These are phyloP conservation scores for Latrodectus hesperus DNA, from an alignment of 2,888 invertebrate species.

Conservation along the genomic window DNA sequence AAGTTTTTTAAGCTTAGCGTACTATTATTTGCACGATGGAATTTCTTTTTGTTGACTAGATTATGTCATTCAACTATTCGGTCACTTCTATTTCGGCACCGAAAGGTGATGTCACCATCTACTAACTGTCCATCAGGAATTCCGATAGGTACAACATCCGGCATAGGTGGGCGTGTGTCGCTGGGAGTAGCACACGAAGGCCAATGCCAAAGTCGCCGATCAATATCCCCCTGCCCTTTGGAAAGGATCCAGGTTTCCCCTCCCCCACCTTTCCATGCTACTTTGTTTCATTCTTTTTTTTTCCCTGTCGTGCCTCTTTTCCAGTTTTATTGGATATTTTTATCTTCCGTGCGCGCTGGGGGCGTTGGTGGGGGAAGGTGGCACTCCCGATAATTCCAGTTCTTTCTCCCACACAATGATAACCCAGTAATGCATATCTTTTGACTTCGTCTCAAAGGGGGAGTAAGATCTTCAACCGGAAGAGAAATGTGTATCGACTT, in stretches of 20 bases:
- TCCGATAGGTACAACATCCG: not conserved
- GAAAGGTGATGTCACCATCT: not conserved
- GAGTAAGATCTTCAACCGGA: not conserved
- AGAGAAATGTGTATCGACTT: not conserved
- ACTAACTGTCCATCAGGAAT: not conserved
- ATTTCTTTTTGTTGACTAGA: too few species aligned
- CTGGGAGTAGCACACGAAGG: slow-evolving; percentile 19
- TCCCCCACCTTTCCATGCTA: not conserved
- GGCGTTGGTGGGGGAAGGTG: not conserved
- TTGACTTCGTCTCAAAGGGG: not conserved
- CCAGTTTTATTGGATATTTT: slow-evolving; percentile 42
- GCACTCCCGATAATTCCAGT: not conserved
- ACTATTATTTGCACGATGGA: too few species aligned
- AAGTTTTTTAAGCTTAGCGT: too few species aligned
- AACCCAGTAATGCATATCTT: not conserved
- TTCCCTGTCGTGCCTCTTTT: not conserved
- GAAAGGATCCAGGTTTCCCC: slow-evolving; percentile 40
- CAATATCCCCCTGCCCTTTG: slow-evolving; percentile 46
- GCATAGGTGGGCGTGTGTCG: not conserved
- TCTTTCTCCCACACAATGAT: not conserved
- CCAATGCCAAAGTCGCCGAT: slow-evolving; percentile 44
- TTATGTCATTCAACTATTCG: too few species aligned
- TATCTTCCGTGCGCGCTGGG: slow-evolving; percentile 13
- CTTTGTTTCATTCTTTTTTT: slow-evolving; percentile 6
- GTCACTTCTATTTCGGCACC: too few species aligned